A percentile compares a stretch with the other conserved stretches of the same genome.
phyloP scores from a whole-genome alignment of 2,113 vertebrate genomes.

The Arenaria interpres region DNA sequence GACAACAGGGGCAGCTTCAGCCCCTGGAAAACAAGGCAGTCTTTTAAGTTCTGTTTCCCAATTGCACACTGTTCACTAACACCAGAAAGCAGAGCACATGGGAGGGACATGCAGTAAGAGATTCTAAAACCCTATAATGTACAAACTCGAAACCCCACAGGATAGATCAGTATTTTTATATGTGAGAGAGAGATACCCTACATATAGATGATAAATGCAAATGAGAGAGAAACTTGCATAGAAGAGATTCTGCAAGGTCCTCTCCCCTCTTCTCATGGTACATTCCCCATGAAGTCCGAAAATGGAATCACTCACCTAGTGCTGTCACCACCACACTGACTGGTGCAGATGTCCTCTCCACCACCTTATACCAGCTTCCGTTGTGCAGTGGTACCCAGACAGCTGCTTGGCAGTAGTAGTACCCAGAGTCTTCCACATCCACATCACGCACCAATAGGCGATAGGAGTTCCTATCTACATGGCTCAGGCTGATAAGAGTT shows the following conservation, averaged over 20 bases:
- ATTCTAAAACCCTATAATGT: neutral
- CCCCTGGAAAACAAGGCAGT: neutral
- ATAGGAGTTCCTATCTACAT: conserved; percentile 68
- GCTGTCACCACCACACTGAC: conserved; percentile 68
- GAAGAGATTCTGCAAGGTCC: neutral
- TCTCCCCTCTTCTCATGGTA: neutral
- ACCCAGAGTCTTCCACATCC: conserved; percentile 70
- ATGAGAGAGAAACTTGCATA: neutral
- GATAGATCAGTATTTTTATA: neutral
- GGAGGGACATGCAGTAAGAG: neutral
- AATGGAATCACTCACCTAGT: conserved; percentile 67
- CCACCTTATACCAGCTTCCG: conserved; percentile 78
- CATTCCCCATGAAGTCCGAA: neutral
- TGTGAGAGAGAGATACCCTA: neutral
- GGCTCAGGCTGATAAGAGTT: conserved; percentile 69
- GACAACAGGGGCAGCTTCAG: neutral
- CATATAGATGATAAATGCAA: neutral
- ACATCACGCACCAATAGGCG: conserved; percentile 74
- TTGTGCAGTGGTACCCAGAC: conserved; percentile 76
- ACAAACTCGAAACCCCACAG: neutral
- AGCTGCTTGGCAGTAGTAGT: conserved; percentile 78
- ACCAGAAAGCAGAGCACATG: neutral
- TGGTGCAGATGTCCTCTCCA: conserved; percentile 68
- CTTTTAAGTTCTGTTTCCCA: neutral
- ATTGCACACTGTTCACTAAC: neutral